phyloP scores from a whole-genome alignment of 2,888 invertebrate species.

The Rhagonycha fulva region DNA sequence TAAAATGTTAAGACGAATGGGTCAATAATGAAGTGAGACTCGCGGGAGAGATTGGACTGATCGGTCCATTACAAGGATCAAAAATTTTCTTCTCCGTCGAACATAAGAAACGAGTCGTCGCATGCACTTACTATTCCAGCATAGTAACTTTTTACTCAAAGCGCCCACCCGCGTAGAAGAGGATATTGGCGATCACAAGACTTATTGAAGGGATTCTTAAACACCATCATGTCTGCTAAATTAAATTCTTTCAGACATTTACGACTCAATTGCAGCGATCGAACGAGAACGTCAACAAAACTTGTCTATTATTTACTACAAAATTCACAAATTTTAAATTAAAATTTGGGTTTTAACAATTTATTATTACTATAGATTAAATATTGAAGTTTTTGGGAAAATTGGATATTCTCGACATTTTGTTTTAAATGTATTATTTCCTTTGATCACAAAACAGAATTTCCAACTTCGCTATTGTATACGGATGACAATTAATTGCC shows the following conservation, averaged over 20 bases:
- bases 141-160: constrained; percentile 17
- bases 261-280: constrained; percentile 30
- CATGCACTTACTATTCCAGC: constrained; percentile 16
- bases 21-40: constrained; percentile 51
- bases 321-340: not conserved
- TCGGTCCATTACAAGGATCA: constrained; percentile 47
- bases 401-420: not conserved
- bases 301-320: not conserved
- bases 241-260: constrained; percentile 43
- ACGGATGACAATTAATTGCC: not conserved
- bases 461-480: not conserved
- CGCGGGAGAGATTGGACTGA: constrained; percentile 48
- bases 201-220: constrained; percentile 38
- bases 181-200: constrained; percentile 48
- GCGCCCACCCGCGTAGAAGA: constrained; percentile 23
- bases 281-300: not conserved
- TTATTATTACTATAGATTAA: not conserved
- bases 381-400: not conserved
- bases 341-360: too few species aligned
- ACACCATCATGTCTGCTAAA: constrained; percentile 39
- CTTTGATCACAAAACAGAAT: not conserved
- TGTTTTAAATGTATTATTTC: not conserved
- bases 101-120: constrained; percentile 3
- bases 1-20: constrained; percentile 36
- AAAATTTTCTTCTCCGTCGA: constrained; percentile 14